Percentiles rank a stretch among this genome's conserved stretches.
phyloP scores from a whole-genome alignment of 2,113 vertebrate species.

The Megaceryle maxima region DNA sequence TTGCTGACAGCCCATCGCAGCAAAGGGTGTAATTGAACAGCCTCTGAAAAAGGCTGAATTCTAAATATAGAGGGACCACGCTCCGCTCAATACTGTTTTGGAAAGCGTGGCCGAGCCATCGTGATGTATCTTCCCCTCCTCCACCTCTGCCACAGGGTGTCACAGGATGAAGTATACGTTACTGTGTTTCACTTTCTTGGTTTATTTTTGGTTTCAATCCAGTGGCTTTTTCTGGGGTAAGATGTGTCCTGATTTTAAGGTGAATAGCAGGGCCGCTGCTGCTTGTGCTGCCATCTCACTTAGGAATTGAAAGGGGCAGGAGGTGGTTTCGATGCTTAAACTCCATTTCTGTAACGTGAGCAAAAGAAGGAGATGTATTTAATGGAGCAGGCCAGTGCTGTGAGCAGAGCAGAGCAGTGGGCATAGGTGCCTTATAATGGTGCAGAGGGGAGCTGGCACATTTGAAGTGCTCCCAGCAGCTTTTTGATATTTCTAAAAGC shows the following conservation, averaged over 20 bases:
- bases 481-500: neutral
- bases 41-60: neutral
- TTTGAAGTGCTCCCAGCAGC: neutral
- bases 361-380: neutral
- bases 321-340: neutral
- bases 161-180: neutral
- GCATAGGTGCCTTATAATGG: neutral
- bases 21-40: neutral
- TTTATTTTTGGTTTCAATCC: constrained; percentile 12
- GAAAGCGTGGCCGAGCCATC: constrained; percentile 33
- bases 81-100: neutral
- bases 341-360: neutral
- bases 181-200: neutral
- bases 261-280: neutral
- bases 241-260: constrained; percentile 29
- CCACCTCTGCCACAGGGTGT: neutral
- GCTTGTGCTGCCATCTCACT: neutral
- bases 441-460: neutral
- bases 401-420: neutral
- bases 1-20: neutral
- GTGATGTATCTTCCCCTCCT: neutral
- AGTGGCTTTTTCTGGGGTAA: neutral
- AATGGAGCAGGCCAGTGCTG: neutral
- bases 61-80: neutral
- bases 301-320: neutral